Evolutionary conservation across 2,888 invertebrate species (phyloP).

Genomic region (Protodeltote pygarga): DNA sequence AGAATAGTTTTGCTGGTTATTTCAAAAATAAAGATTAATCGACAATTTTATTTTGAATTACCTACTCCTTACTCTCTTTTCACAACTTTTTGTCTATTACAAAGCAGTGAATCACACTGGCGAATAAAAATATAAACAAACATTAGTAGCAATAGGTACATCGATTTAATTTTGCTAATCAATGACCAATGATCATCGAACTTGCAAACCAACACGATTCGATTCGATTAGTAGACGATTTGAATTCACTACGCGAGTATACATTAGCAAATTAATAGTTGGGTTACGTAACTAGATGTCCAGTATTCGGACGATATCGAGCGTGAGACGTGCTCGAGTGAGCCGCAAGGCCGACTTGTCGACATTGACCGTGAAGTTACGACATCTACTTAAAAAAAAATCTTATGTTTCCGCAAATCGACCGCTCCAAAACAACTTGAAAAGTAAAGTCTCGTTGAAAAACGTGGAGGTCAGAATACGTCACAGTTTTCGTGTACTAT

Average conservation of each 20-base stretch:
- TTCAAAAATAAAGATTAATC: too few relatives aligned
- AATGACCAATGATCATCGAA: conserved; percentile 49
- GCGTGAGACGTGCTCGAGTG: conserved; percentile 73
- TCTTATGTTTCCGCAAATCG: conserved; percentile 83
- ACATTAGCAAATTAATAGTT: conserved; percentile 74
- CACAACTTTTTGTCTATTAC: too few relatives aligned
- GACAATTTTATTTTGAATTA: too few relatives aligned
- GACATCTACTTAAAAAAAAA: conserved; percentile 69
- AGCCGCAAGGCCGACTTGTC: conserved; percentile 78
- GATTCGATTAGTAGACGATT: conserved; percentile 59
- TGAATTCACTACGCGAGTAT: conserved; percentile 59
- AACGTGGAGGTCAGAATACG: conserved; percentile 52
- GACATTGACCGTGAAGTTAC: conserved; percentile 85
- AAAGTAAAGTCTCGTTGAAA: conserved; percentile 57
- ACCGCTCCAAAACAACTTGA: conserved; percentile 58
- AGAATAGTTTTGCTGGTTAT: not conserved
- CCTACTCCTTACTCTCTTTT: too few relatives aligned
- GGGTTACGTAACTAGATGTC: conserved; percentile 73
- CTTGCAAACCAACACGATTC: conserved; percentile 48
- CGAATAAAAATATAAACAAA: conserved; percentile 47
- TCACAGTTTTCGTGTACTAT: conserved; percentile 41
- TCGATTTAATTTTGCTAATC: conserved; percentile 52
- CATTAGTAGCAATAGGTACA: conserved; percentile 44
- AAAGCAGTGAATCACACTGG: conserved; percentile 21
- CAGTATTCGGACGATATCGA: conserved; percentile 69